These are phyloP conservation scores for Phyto melanocephala DNA, from an alignment of 2,888 invertebrate species.

Conservation along the genomic window DNA sequence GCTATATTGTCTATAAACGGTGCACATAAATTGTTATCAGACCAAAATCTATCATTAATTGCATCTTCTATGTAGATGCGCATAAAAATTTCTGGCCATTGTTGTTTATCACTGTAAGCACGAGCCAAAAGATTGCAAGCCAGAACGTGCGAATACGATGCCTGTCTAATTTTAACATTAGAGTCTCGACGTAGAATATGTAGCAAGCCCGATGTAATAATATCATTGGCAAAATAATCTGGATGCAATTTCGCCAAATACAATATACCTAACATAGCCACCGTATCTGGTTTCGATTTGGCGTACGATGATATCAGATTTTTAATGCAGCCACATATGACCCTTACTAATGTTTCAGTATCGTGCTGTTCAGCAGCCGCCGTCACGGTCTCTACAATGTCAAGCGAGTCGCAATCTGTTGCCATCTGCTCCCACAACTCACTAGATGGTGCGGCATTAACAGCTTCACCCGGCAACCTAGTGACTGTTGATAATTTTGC, in stretches of 20 bases:
- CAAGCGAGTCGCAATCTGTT: constrained; percentile 89
- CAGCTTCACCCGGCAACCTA: constrained; percentile 65
- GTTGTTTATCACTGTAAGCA: constrained; percentile 88
- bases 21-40: constrained; percentile 94
- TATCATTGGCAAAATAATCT: constrained; percentile 86
- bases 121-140: constrained; percentile 88
- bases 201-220: constrained; percentile 88
- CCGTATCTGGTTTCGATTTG: constrained; percentile 88
- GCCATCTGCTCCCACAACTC: constrained; percentile 86
- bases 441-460: constrained; percentile 69
- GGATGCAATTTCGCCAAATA: constrained; percentile 90
- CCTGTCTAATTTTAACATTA: constrained; percentile 84
- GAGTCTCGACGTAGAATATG: constrained; percentile 89
- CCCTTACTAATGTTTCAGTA: constrained; percentile 87
- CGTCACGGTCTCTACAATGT: constrained; percentile 86
- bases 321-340: constrained; percentile 93
- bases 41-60: constrained; percentile 94
- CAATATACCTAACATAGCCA: constrained; percentile 87
- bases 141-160: constrained; percentile 59
- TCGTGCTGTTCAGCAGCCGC: constrained; percentile 89
- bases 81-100: constrained; percentile 95
- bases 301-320: constrained; percentile 85
- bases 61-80: constrained; percentile 97
- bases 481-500: constrained; percentile 78
- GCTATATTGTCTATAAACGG: constrained; percentile 94